Conservation (phyloP, 2,113 vertebrate species). For the Emydura subglobosa region DNA sequence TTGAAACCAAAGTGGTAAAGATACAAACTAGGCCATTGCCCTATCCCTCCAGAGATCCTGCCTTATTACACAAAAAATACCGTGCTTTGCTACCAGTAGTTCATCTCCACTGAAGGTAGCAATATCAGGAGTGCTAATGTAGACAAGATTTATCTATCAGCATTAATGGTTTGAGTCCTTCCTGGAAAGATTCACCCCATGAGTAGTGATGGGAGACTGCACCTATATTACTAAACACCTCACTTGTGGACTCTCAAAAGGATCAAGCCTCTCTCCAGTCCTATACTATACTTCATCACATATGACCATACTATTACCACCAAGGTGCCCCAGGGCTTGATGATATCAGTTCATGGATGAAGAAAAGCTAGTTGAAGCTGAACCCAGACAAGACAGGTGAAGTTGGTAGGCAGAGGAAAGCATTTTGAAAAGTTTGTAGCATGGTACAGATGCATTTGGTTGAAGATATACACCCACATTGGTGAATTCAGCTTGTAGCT, state of each 20-base stretch:
- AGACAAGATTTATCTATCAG: not conserved
- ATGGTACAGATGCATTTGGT: not conserved
- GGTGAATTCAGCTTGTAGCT: not conserved
- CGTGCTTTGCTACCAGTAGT: not conserved
- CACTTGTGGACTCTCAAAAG: not conserved
- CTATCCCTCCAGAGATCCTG: not conserved
- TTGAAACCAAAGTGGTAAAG: not conserved
- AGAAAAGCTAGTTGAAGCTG: not conserved
- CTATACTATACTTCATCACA: too few species aligned
- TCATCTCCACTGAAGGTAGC: not conserved
- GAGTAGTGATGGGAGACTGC: not conserved
- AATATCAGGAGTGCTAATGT: not conserved
- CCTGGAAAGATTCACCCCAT: not conserved
- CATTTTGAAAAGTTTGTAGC: not conserved
- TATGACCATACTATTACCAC: fast-evolving
- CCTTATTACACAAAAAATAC: not conserved
- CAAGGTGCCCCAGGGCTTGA: fast-evolving
- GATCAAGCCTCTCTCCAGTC: fast-evolving
- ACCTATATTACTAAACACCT: not conserved
- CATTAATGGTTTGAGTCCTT: not conserved
- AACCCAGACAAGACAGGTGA: not conserved
- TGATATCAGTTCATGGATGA: not conserved
- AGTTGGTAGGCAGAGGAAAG: fast-evolving
- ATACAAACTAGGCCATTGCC: not conserved
- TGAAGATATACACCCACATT: not conserved